Evolutionary conservation across 2,888 invertebrate species (phyloP).

Genomic region (Elegia similella): DNA sequence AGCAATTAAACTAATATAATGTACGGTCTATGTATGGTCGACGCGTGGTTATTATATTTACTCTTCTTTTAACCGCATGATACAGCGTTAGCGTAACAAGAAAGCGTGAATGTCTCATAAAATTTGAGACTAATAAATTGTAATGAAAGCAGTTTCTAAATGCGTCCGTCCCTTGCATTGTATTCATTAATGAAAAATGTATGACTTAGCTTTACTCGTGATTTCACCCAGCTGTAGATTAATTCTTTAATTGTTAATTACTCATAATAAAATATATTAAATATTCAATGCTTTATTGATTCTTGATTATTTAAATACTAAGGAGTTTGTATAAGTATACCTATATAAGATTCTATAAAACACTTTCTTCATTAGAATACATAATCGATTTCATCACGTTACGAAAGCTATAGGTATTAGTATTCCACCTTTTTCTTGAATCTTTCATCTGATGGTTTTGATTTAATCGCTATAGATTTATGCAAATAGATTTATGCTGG

Average conservation of each 20-base stretch:
- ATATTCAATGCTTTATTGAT: background rate
- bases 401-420: background rate
- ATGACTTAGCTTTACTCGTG: background rate
- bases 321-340: background rate
- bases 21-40: background rate
- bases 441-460: background rate
- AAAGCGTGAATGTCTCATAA: constrained; percentile 19
- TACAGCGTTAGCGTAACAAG: constrained; percentile 17
- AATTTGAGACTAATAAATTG: constrained; percentile 13
- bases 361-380: background rate
- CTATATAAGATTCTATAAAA: background rate
- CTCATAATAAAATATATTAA: too few relatives aligned
- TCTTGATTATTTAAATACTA: background rate
- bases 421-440: background rate
- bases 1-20: constrained; percentile 18
- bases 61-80: constrained; percentile 15
- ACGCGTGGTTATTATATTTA: constrained; percentile 7
- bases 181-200: constrained; percentile 8
- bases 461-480: constrained; percentile 7
- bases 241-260: background rate
- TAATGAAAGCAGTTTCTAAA: constrained; percentile 18
- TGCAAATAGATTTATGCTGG: constrained; percentile 1
- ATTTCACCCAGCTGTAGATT: background rate
- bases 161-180: constrained; percentile 7
- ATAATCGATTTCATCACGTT: constrained; percentile 4